phyloP scores from a whole-genome alignment of 2,113 vertebrate species.

The Cavia aperea region DNA sequence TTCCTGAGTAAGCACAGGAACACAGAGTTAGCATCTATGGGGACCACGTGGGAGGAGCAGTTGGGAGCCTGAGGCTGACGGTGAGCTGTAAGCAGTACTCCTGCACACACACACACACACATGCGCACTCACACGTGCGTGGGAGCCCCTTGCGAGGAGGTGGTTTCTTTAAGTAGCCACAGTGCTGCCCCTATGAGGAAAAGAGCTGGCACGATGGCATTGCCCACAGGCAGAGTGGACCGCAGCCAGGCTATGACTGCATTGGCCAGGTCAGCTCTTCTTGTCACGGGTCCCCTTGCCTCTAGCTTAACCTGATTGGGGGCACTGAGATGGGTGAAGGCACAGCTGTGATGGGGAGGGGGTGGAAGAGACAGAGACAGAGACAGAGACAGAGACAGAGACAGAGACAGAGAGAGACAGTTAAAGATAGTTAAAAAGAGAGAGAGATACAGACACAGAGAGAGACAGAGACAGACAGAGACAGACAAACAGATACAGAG shows the following conservation, averaged over 20 bases:
- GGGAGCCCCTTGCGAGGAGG: rapidly evolving
- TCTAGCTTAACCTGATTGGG: background rate
- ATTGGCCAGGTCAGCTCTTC: background rate
- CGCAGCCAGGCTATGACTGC: rapidly evolving
- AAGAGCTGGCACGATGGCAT: background rate
- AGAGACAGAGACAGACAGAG: no score
- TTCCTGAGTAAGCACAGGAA: background rate
- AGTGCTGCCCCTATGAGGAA: background rate
- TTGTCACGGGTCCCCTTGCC: background rate
- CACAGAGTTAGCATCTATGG: background rate
- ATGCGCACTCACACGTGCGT: background rate
- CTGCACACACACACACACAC: background rate
- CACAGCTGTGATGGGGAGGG: background rate
- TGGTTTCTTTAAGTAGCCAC: background rate
- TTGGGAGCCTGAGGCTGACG: background rate
- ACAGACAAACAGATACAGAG: no score
- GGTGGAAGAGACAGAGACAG: background rate
- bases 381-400: background rate
- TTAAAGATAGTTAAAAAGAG: no score
- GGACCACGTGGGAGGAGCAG: background rate
- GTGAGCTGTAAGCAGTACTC: background rate
- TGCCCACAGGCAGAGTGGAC: no score
- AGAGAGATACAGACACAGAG: no score
- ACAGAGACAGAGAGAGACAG: no score
- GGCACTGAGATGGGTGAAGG: background rate